Evolutionary conservation across 2,888 invertebrate genomes (phyloP), one percentile per base, ranked within the genome.

Genomic region (Conomelus anceps): DNA sequence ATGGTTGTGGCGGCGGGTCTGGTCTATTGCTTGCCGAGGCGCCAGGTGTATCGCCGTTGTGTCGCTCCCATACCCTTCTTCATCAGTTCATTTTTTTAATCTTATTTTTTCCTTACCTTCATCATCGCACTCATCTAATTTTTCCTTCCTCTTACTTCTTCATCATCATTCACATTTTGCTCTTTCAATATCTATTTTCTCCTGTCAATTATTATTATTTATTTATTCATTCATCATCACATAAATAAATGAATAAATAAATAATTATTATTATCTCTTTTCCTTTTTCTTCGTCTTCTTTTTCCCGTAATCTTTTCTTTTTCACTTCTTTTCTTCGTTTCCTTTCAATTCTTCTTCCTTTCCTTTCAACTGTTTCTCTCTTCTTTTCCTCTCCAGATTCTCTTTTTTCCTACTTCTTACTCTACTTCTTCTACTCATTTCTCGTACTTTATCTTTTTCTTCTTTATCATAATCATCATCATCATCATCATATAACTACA

Each of bases 11-110:
- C 23, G 84, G 85, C 88, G 86, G 84, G 88, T 88, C 88, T 87
- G 93, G 93, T 92, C 92, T n/a, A n/a, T n/a, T n/a, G n/a, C n/a
- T 92, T 92, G 92, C 92, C 92, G 92, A 91, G 92, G 92, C 92
- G 92, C 34, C 89, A 90, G 88, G 89, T 86, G 89, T 89, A 84
- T 34, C 23, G 86, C 86, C 85, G 34, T n/a, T n/a, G n/a, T 87
- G 85, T 88, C 84, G 24, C 89, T 89, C 86, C 90, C 88, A 22
- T 87, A 23, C 88, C 89, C 86, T 23, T 86, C 89, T 63, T 13
- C 34, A n/a, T 63, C 63, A 63, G 20, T 63, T 63, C 63, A n/a
- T n/a, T 1, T n/a, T 63, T 1, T 63, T 63, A n/a, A n/a, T 63
- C 1, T 63, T 63, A n/a, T 63, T 63, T n/a, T 63, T 88, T 89